Conservation (phyloP, 1,140 invertebrate genomes). For the Camponotus pennsylvanicus region DNA sequence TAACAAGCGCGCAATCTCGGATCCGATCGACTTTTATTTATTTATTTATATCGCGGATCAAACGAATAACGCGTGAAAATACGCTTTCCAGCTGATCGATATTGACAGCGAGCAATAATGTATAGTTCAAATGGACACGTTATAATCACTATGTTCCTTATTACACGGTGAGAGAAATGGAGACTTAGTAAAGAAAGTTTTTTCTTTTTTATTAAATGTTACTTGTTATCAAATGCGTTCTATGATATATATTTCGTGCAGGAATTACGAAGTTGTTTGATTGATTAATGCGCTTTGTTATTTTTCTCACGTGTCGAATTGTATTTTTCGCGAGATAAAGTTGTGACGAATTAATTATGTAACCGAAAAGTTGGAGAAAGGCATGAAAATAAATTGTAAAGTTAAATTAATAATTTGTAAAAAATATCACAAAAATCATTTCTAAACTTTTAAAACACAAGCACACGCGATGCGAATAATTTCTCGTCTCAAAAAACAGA, state of each 20-base stretch:
- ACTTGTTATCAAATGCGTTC: neutral
- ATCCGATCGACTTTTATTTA: slow-evolving; percentile 24
- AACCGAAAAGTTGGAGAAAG: neutral
- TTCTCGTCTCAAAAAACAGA: neutral
- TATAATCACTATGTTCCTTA: neutral
- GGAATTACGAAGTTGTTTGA: neutral
- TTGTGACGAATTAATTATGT: slow-evolving; percentile 5
- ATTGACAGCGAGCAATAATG: slow-evolving; percentile 23
- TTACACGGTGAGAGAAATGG: neutral
- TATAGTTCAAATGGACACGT: neutral
- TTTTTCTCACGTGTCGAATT: neutral
- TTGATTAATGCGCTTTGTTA: too few relatives aligned
- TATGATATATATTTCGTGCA: too few relatives aligned
- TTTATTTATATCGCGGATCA: neutral
- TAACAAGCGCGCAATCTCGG: neutral
- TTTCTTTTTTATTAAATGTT: too few relatives aligned
- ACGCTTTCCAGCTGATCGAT: slow-evolving; percentile 20
- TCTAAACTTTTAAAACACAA: neutral
- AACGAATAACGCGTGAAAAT: slow-evolving; percentile 34
- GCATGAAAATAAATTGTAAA: too few relatives aligned
- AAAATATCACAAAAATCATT: neutral
- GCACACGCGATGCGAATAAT: too few relatives aligned
- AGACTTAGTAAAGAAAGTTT: neutral
- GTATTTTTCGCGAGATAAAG: neutral
- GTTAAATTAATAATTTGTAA: neutral